Percentiles rank a stretch among this genome's conserved stretches.
Conservation (phyloP, 1,140 invertebrate genomes). For the Pollicipes pollicipes region DNA sequence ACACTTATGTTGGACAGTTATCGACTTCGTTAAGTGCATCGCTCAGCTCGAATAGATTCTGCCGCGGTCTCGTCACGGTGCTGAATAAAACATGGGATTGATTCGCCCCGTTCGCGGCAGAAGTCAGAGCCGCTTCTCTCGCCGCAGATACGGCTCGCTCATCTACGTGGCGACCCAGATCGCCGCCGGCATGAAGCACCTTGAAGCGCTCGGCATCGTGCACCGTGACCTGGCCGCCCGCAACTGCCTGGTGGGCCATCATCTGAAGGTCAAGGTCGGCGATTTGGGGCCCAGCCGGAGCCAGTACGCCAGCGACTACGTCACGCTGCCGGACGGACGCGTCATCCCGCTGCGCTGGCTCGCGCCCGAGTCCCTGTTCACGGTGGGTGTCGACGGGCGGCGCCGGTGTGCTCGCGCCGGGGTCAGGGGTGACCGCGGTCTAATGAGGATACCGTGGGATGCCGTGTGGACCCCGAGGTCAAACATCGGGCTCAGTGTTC, state of each 20-base stretch:
- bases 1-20: too few relatives aligned
- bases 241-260: conserved; percentile 78
- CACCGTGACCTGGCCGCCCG: conserved; percentile 87
- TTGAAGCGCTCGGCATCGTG: conserved; percentile 32
- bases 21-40: too few relatives aligned
- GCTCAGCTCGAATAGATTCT: too few relatives aligned
- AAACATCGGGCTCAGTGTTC: too few relatives aligned
- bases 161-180: conserved; percentile 23
- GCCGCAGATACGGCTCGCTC: background rate
- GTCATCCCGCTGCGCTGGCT: conserved; percentile 70
- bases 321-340: conserved; percentile 54
- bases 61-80: too few relatives aligned
- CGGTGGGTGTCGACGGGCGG: too few relatives aligned
- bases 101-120: background rate
- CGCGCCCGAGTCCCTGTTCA: conserved; percentile 47
- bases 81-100: too few relatives aligned
- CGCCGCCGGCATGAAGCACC: conserved; percentile 21
- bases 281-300: conserved; percentile 78
- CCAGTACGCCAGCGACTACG: conserved; percentile 61
- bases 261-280: conserved; percentile 68
- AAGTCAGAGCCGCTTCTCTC: too few relatives aligned
- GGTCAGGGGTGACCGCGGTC: too few relatives aligned
- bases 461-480: too few relatives aligned
- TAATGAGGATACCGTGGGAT: too few relatives aligned
- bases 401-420: too few relatives aligned